Conservation (phyloP, 2,888 invertebrate genomes). For the Pycnomerus fuliginosus region DNA sequence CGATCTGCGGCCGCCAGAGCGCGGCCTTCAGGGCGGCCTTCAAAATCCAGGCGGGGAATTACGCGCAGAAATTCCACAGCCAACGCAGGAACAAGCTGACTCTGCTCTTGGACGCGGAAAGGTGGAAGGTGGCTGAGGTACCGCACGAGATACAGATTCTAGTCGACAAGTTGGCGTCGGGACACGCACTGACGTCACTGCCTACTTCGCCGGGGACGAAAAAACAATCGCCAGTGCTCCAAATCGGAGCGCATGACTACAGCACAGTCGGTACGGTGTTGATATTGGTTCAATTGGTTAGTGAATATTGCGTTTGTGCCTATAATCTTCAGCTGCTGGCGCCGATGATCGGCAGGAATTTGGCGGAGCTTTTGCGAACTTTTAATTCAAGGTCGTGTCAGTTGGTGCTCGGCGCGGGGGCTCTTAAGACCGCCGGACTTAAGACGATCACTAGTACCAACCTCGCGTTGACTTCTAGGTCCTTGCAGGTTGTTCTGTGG, state of each 20-base stretch:
- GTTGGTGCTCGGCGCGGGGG: slow-evolving; percentile 94
- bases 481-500: slow-evolving; percentile 79
- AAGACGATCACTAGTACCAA: slow-evolving; percentile 95
- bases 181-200: slow-evolving; percentile 49
- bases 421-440: slow-evolving; percentile 89
- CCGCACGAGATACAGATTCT: slow-evolving; percentile 86
- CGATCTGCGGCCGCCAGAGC: slow-evolving; percentile 70
- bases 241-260: slow-evolving; percentile 59
- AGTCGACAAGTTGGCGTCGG: slow-evolving; percentile 63
- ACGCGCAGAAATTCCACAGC: slow-evolving; percentile 87
- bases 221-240: slow-evolving; percentile 56
- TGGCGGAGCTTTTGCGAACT: slow-evolving; percentile 84
- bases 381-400: slow-evolving; percentile 91
- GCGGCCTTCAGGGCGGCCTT: slow-evolving; percentile 79
- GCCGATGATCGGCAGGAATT: slow-evolving; percentile 76
- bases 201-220: slow-evolving; percentile 50
- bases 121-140: slow-evolving; percentile 93
- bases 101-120: slow-evolving; percentile 82
- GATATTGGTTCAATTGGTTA: slow-evolving; percentile 83
- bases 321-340: slow-evolving; percentile 77
- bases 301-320: slow-evolving; percentile 87
- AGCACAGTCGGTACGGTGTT: slow-evolving; percentile 81
- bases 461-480: slow-evolving; percentile 82
- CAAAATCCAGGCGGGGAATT: slow-evolving; percentile 85
- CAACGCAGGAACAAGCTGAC: slow-evolving; percentile 85